Conservation (phyloP, 2,797 vertebrate genomes). For the Poecilia velifera region DNA sequence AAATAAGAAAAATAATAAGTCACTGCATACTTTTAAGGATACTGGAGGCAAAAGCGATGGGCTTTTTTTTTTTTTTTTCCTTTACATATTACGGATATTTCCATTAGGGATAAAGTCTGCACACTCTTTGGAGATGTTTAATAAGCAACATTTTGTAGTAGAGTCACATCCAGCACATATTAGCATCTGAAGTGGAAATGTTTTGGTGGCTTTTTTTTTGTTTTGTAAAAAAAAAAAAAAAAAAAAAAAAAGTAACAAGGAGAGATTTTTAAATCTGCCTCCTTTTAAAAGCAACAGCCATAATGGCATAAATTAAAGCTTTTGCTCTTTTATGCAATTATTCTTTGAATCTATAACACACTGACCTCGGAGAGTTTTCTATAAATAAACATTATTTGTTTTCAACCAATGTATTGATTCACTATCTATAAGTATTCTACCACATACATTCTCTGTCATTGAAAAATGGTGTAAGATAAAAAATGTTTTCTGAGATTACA, state of each 20-base stretch:
- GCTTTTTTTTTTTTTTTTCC: neutral
- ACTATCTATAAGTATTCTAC: neutral
- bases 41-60: neutral
- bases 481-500: neutral
- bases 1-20: neutral
- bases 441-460: neutral
- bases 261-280: neutral
- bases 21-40: neutral
- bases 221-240: no score
- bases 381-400: neutral
- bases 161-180: neutral
- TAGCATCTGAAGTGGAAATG: slow-evolving; percentile 1
- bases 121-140: neutral
- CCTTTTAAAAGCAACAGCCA: neutral
- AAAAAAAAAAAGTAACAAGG: no score
- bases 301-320: slow-evolving; percentile 1
- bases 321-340: neutral
- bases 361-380: neutral
- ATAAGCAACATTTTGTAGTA: neutral
- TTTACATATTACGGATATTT: neutral
- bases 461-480: neutral
- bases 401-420: neutral
- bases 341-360: neutral
- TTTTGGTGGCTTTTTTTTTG: no score
- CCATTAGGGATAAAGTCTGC: neutral